Conservation (phyloP, 2,797 vertebrate genomes). For the Esox lucius region DNA sequence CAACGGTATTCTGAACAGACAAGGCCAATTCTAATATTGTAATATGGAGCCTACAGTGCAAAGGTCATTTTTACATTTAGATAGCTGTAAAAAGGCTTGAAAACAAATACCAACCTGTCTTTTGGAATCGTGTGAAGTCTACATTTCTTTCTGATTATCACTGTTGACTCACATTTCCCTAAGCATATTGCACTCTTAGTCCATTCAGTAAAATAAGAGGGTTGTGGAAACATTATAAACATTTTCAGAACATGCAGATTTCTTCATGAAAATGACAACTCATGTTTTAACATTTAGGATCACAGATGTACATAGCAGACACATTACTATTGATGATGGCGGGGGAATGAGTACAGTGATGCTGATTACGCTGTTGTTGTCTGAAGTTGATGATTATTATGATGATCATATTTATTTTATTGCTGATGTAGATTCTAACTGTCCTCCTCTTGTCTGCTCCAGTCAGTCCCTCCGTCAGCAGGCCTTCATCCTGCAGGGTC, state of each 20-base stretch:
- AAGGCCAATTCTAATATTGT: neutral
- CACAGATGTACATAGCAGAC: neutral
- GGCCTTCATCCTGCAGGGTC: conserved; percentile 51
- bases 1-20: neutral
- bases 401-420: neutral
- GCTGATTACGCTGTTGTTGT: no score
- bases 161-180: neutral
- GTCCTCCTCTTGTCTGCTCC: conserved; percentile 28
- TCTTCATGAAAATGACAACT: neutral
- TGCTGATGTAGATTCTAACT: neutral
- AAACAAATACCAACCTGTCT: neutral
- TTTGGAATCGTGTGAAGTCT: no score
- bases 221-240: neutral
- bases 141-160: neutral
- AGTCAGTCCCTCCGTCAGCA: conserved; percentile 59
- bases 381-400: neutral
- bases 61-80: neutral
- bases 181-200: neutral
- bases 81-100: neutral
- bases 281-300: neutral
- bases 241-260: neutral
- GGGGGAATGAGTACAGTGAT: no score
- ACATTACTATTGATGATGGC: neutral
- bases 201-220: neutral
- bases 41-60: neutral